Base-by-base conservation (phyloP, 1,140 invertebrate species). In the Drosophila orena region DNA sequence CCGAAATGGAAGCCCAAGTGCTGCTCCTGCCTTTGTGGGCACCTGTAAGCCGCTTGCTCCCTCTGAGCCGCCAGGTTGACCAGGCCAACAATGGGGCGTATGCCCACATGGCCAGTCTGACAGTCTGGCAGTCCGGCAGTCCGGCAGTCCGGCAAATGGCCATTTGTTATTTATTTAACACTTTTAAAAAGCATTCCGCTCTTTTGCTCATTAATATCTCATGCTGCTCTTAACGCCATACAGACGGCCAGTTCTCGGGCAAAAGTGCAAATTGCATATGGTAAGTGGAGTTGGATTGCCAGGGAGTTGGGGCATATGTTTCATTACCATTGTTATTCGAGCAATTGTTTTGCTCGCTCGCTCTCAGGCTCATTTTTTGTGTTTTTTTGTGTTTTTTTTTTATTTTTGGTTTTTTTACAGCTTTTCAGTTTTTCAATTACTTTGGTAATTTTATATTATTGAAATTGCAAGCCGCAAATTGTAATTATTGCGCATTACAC, bases 381-480 rank as follows among this genome's bases (percentile, higher is more conserved):
- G 11, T 17, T 44, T 44, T 43, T 44, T 44, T 20, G n/a, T n/a
- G n/a, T n/a, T 56, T 43, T 47, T 71, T 50, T n/a, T 47, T 61
- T 50, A 11, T 24, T 35, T 50, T 14, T 53, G 61, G 11, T 17
- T 44, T 44, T 43, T 44, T 44, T 20, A 15, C 40, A 42, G 40
- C 35, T 49, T 10, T 66, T 64, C 52, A 35, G 57, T 72, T 65
- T 77, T 83, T 77, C 74, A 89, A 83, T 88, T 80, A 90, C 88
- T 91, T 91, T 91, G 81, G 83, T 88, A 91, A 91, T 91, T 91
- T 91, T 75, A 91, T 91, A 91, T 91, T 91, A 83, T 83, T 83
- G 83, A 91, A 91, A 91, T 91, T 78, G 80, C 75, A 91, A 53
- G 73, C 77, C 88, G 77, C 79, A 81, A 83, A 91, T 83, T 90